A percentile compares a stretch with the other conserved stretches of the same genome.
phyloP scores from a whole-genome alignment of 1,140 invertebrate genomes.

The Argopecten irradians region DNA sequence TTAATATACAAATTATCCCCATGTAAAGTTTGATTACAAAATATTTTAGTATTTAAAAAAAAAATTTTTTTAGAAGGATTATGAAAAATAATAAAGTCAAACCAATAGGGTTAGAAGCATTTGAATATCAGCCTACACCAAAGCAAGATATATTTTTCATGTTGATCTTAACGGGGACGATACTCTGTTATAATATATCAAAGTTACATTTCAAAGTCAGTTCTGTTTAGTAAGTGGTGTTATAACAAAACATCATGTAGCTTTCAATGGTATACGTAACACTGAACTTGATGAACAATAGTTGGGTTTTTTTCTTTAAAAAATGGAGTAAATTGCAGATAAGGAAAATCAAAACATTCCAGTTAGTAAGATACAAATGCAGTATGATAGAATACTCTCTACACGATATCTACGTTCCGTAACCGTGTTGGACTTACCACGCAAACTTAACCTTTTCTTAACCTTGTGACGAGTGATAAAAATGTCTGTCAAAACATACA shows the following conservation, averaged over 20 bases:
- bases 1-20: too few relatives aligned
- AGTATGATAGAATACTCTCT: not conserved
- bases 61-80: too few relatives aligned
- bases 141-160: too few relatives aligned
- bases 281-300: not conserved
- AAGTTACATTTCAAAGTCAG: too few relatives aligned
- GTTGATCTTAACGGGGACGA: too few relatives aligned
- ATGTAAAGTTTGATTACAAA: too few relatives aligned
- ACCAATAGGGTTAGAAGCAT: too few relatives aligned
- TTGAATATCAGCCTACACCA: too few relatives aligned
- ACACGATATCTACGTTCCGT: not conserved
- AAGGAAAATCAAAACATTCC: not conserved
- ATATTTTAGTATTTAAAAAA: too few relatives aligned
- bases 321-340: not conserved
- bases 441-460: not conserved
- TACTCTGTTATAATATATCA: too few relatives aligned
- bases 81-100: too few relatives aligned
- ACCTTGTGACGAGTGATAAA: not conserved
- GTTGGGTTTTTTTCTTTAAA: not conserved
- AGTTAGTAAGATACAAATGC: not conserved
- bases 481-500: conserved; percentile 18
- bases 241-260: not conserved
- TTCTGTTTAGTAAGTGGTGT: not conserved
- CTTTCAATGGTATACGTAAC: not conserved
- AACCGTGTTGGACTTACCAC: not conserved